Evolutionary conservation across 2,888 invertebrate species (phyloP), one percentile per base, ranked within the genome.

Genomic region (Gnatocerus cornutus): DNA sequence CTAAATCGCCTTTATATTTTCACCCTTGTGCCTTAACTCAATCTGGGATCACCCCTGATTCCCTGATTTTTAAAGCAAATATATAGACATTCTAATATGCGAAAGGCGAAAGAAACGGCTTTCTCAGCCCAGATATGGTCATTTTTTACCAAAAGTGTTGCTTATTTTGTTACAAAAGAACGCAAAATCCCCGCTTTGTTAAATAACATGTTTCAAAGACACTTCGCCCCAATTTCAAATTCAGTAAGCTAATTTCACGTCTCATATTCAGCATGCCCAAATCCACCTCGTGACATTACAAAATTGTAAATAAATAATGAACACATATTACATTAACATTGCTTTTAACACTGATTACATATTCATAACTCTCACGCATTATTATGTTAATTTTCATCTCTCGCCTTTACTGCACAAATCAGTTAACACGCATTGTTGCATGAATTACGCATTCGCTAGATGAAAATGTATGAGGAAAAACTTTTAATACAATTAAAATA

Each of bases 21-120:
- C 55, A 55, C 55, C 55, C 55, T 16, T 43, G 48, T 48, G 48
- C 48, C 21, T 30, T 55, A 39, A 55, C 55, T 55, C 55, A 55
- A 55, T 55, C 39, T 39, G 55, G 37, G 39, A 55, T 55, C 55
- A 55, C 37, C 55, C 37, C 43, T 43, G 43, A 43, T 43, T 43
- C 43, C 12, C 16, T 55, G 55, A 55, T 55, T 55, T 55, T 55
- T 55, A 55, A 55, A 55, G 55, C 55, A 55, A 55, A 55, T 55
- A 52, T 52, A 52, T 52, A 55, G 41, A 13, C 39, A 16, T 55
- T 39, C 37, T 16, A 55, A 55, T 55, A 55, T 48, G 12, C 21
- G 48, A 48, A 10, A 21, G 21, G 27, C 1, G 16, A 21, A 48
- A 12, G n/a, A 12, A 43, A 10, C 10, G 43, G 10, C 12, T 43